A percentile compares a stretch with the other conserved stretches of the same genome.
Conservation (phyloP, 2,113 vertebrate species). For the Perca fluviatilis region DNA sequence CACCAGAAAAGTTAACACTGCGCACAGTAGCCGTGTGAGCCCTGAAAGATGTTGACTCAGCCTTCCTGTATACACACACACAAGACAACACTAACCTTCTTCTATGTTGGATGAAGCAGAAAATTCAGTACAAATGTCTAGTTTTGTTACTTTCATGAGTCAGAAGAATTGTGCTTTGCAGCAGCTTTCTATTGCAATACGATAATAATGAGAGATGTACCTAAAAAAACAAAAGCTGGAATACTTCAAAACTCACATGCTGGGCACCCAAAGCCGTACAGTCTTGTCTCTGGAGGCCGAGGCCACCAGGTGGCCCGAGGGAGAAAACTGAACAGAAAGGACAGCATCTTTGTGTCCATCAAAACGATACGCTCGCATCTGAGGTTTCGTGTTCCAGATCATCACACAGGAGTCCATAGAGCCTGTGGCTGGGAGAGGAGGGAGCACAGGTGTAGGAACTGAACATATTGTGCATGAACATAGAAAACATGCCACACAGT, state of each 20-base stretch:
- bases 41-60: slow-evolving; percentile 91
- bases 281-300: slow-evolving; percentile 97
- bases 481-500: neutral
- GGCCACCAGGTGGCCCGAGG: slow-evolving; percentile 94
- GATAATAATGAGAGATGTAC: neutral
- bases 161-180: slow-evolving; percentile 11
- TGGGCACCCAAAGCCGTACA: slow-evolving; percentile 96
- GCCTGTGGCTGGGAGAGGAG: slow-evolving; percentile 87
- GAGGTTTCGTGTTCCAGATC: slow-evolving; percentile 96
- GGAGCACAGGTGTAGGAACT: slow-evolving; percentile 8
- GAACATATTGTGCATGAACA: neutral
- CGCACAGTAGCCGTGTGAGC: slow-evolving; percentile 94
- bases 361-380: slow-evolving; percentile 94
- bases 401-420: slow-evolving; percentile 94
- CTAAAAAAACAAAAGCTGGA: neutral
- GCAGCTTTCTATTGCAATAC: neutral
- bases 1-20: slow-evolving; percentile 92
- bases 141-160: slow-evolving; percentile 37
- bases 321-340: slow-evolving; percentile 93
- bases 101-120: slow-evolving; percentile 10
- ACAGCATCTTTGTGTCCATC: slow-evolving; percentile 94
- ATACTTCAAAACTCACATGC: slow-evolving; percentile 85
- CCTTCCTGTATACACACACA: slow-evolving; percentile 87
- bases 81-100: slow-evolving; percentile 17
- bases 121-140: neutral